Conservation (phyloP, 2,888 invertebrate species). For the Acronicta alni region DNA sequence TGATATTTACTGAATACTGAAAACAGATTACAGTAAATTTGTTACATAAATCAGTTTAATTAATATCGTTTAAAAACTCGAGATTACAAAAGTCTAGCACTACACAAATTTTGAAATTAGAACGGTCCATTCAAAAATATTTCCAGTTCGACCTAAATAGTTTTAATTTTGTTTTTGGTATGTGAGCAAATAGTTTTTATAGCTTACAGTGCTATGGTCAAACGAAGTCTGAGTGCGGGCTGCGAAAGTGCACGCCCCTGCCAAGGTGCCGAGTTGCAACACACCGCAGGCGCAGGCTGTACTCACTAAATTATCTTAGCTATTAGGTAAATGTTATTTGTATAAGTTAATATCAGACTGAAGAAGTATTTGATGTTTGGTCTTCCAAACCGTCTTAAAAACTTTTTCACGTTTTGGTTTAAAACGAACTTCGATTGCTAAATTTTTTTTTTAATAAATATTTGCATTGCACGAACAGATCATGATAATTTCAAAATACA, state of each 20-base stretch:
- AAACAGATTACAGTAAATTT: too few species aligned
- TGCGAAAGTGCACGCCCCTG: constrained; percentile 77
- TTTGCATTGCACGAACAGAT: too few species aligned
- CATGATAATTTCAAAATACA: too few species aligned
- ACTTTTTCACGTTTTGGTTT: too few species aligned
- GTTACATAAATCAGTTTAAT: too few species aligned
- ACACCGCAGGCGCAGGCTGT: constrained; percentile 46
- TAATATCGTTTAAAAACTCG: background rate
- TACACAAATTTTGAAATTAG: constrained; percentile 1
- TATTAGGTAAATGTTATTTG: constrained; percentile 38
- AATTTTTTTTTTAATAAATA: too few species aligned
- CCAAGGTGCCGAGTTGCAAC: constrained; percentile 67
- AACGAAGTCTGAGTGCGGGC: constrained; percentile 61
- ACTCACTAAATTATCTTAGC: constrained; percentile 53
- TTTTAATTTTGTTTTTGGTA: constrained; percentile 6
- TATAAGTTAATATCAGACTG: constrained; percentile 20
- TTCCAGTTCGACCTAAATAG: constrained; percentile 3
- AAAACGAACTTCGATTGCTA: too few species aligned
- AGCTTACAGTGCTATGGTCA: constrained; percentile 54
- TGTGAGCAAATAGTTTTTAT: constrained; percentile 23
- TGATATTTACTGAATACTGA: too few species aligned
- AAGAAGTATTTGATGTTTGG: too few species aligned
- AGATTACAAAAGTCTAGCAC: constrained; percentile 1
- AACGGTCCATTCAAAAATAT: background rate
- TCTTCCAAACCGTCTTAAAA: too few species aligned